Base-by-base conservation (phyloP, 1,140 invertebrate genomes). In the Metopolophium dirhodum region DNA sequence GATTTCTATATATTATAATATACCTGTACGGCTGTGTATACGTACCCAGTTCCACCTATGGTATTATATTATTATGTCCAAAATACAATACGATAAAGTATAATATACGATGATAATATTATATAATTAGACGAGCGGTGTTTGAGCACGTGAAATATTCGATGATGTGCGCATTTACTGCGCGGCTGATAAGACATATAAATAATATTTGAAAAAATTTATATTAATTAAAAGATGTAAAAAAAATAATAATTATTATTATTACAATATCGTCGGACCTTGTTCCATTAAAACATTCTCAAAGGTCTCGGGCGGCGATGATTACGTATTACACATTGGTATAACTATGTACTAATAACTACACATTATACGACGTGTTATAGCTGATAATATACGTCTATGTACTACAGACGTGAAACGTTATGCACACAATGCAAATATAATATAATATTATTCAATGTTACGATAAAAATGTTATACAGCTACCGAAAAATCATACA, bases 201-300 rank as follows among this genome's bases (percentile, higher is more conserved):
- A 20, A 77, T 77, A n/a, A 77, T 35, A 23, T 37, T 37, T 7
- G 23, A 41, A 83, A 85, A 83, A 26, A 85, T 30, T 14, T 85
- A 83, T 85, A 85, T 45, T 41, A 83, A 85, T 26, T 41, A 85
- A 41, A 41, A 41, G 83, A 83, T 22, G 9, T 45, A 85, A 2
- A 85, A 85, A 85, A 41, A 41, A 85, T 23, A 41, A 82, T 20
- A 20, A 82, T 20, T 37, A 51, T 51, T 20, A 54, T 54, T 22
- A 54, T 54, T 54, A 41, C 9, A 83, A 37, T 23, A 41, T 9
- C 22, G 26, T 41, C 37, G 83, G 37, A 85, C 86, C 86, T 88
- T 49, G 86, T 88, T 88, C 86, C 47, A n/a, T 88, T 88, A 88
- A 49, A 88, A 20, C 35, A 88, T 30, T 51, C 45, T 30, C 30